Evolutionary conservation across 2,888 invertebrate species (phyloP).

Genomic region (Temnothorax rugatulus): DNA sequence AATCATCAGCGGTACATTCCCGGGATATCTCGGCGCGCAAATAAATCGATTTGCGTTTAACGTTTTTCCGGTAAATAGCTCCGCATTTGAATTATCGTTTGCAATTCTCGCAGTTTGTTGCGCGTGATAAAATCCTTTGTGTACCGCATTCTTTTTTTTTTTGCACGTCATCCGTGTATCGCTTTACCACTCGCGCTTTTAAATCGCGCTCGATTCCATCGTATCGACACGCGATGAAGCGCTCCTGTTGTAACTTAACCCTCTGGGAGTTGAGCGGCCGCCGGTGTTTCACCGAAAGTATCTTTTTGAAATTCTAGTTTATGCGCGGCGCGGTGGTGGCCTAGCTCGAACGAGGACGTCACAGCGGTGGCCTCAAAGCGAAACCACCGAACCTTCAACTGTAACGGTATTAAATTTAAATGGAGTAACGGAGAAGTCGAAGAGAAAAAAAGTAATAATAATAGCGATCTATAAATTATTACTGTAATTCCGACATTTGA

Average conservation of each 20-base stretch:
- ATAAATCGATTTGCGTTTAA: conserved; percentile 24
- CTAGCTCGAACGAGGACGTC: not conserved
- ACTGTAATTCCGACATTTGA: not conserved
- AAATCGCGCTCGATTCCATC: conserved; percentile 44
- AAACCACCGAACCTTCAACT: conserved; percentile 8
- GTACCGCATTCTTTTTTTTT: conserved; percentile 14
- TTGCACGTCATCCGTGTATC: conserved; percentile 16
- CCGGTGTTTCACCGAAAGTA: conserved; percentile 26
- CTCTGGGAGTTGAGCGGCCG: not conserved
- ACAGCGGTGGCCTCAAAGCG: conserved; percentile 8
- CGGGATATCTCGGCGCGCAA: not conserved
- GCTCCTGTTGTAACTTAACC: conserved; percentile 41
- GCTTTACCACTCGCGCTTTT: conserved; percentile 51
- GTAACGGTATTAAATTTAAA: conserved; percentile 32
- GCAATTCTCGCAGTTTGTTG: conserved; percentile 26
- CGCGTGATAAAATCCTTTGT: conserved; percentile 50
- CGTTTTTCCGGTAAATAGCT: conserved; percentile 34
- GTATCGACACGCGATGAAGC: conserved; percentile 25
- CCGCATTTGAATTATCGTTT: conserved; percentile 25
- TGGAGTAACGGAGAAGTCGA: not conserved
- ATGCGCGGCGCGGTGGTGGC: not conserved
- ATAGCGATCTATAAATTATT: not conserved
- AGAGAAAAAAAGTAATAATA: conserved; percentile 13
- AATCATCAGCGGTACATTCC: not conserved
- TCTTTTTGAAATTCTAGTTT: conserved; percentile 42